A percentile compares a stretch with the other conserved stretches of the same genome.
These are phyloP conservation scores for Genyomyrus donnyi DNA, from an alignment of 2,113 vertebrate genomes.

Conservation along the genomic window DNA sequence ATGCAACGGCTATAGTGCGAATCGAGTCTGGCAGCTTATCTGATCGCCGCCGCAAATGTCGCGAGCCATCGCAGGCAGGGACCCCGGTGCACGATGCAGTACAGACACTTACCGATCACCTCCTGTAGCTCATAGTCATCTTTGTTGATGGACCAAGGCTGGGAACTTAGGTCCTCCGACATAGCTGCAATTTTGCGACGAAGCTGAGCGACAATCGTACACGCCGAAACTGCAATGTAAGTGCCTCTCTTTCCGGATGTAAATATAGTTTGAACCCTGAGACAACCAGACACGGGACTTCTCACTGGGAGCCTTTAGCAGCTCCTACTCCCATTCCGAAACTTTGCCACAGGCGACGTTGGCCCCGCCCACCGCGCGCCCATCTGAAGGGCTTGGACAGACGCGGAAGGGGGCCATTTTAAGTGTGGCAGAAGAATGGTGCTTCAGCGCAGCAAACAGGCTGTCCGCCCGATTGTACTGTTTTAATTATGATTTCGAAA, in stretches of 20 bases:
- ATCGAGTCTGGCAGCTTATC: not conserved
- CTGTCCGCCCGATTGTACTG: not conserved
- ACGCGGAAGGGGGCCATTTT: slow-evolving; percentile 43
- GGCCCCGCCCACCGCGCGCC: slow-evolving; percentile 44
- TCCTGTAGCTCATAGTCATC: slow-evolving; percentile 91
- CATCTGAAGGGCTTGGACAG: slow-evolving; percentile 21
- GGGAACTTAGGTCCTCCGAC: slow-evolving; percentile 78
- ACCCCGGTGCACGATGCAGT: not conserved
- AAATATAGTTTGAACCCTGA: slow-evolving; percentile 19
- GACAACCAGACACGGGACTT: not conserved
- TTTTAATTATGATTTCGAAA: not conserved
- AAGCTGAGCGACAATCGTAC: slow-evolving; percentile 22
- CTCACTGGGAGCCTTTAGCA: slow-evolving; percentile 15
- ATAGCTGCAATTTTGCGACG: slow-evolving; percentile 55
- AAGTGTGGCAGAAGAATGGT: slow-evolving; percentile 30
- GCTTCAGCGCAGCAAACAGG: not conserved
- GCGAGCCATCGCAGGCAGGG: not conserved
- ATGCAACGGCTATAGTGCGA: not conserved
- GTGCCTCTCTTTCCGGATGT: slow-evolving; percentile 30
- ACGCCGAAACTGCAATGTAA: slow-evolving; percentile 4
- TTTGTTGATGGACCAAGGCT: slow-evolving; percentile 84
- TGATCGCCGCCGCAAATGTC: not conserved
- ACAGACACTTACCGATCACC: slow-evolving; percentile 79
- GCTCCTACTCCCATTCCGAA: slow-evolving; percentile 30
- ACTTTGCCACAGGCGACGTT: slow-evolving; percentile 31